phyloP scores from a whole-genome alignment of 2,113 vertebrate genomes.

The Alosa alosa region DNA sequence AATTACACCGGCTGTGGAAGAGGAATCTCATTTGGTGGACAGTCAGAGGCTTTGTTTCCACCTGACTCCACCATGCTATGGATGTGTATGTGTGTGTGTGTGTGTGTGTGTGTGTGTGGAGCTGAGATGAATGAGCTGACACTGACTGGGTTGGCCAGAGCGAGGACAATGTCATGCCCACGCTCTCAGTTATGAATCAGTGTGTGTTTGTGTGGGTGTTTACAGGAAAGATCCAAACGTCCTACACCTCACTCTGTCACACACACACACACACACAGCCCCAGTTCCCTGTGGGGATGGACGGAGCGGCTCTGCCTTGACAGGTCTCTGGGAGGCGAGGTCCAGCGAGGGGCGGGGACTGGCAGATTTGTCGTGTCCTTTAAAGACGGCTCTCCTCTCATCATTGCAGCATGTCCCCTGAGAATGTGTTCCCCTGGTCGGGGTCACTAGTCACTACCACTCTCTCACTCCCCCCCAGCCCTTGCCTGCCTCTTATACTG shows the following conservation, averaged over 20 bases:
- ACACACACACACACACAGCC: conserved; percentile 18
- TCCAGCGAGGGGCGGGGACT: neutral
- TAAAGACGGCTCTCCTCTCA: neutral
- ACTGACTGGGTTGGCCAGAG: neutral
- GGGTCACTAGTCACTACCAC: conserved; percentile 32
- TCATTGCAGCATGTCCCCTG: conserved; percentile 25
- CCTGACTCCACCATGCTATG: neutral
- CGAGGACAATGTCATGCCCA: neutral
- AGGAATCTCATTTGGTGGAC: neutral
- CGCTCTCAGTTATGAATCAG: conserved; percentile 11
- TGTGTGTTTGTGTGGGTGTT: conserved; percentile 16
- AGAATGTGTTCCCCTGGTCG: conserved; percentile 28
- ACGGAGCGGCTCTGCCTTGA: neutral
- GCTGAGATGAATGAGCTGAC: neutral
- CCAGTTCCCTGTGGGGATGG: neutral
- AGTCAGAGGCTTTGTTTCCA: neutral
- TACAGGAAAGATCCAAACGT: neutral
- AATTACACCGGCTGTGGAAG: neutral
- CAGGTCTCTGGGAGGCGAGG: neutral
- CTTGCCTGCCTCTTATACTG: neutral
- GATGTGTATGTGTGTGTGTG: neutral
- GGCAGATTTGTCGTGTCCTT: neutral
- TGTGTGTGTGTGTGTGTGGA: conserved; percentile 15
- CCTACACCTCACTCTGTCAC: neutral
- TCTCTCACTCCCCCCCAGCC: neutral